Percentiles rank a stretch among this genome's conserved stretches.
These are phyloP conservation scores for Griposia aprilina DNA, from an alignment of 2,888 invertebrate genomes.

Conservation along the genomic window DNA sequence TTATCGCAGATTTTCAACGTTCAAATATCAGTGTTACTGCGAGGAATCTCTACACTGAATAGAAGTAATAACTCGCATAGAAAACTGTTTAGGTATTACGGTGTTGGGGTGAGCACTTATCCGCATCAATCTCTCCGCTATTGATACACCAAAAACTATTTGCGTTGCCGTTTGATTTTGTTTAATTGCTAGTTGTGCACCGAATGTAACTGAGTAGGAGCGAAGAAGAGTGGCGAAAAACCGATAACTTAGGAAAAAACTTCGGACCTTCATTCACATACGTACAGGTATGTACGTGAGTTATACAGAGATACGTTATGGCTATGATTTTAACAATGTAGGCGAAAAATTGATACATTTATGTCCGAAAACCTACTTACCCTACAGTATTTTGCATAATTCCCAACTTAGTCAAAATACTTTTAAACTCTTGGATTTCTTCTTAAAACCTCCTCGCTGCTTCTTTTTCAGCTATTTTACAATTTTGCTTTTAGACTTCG, in stretches of 20 bases:
- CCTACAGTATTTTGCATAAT: not conserved
- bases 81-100: not conserved
- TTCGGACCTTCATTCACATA: too few relatives aligned
- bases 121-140: not conserved
- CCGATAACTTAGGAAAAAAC: not conserved
- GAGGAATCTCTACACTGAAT: not conserved
- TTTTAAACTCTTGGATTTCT: too few relatives aligned
- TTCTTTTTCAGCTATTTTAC: too few relatives aligned
- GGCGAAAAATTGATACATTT: not conserved
- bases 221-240: not conserved
- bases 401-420: too few relatives aligned
- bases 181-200: not conserved
- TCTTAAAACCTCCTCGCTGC: too few relatives aligned
- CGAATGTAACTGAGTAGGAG: not conserved
- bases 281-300: not conserved
- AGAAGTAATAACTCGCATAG: not conserved
- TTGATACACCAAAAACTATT: not conserved
- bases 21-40: not conserved
- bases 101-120: too few relatives aligned
- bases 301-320: not conserved
- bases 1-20: not conserved
- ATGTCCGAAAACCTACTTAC: not conserved
- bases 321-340: too few relatives aligned
- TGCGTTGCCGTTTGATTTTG: too few relatives aligned
- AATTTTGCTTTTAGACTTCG: too few relatives aligned